These are phyloP conservation scores for Mycogona germanica DNA, from an alignment of 2,888 invertebrate genomes.

Conservation along the genomic window DNA sequence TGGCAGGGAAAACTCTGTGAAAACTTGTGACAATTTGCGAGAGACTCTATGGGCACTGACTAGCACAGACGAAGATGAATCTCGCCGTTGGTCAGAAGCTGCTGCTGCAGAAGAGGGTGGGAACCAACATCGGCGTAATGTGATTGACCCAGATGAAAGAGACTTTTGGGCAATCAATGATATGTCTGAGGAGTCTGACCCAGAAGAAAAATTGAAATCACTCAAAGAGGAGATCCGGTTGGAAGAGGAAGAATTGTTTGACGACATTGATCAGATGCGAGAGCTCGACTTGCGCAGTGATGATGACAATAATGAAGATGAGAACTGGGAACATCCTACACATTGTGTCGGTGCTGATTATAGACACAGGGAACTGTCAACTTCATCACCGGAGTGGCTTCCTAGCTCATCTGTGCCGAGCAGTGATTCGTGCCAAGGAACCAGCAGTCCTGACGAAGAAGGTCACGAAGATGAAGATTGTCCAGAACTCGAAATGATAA, in stretches of 20 bases:
- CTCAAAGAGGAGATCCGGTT: conserved; percentile 18
- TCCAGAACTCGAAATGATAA: conserved; percentile 19
- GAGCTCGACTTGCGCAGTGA: conserved; percentile 17
- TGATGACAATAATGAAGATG: conserved; percentile 4
- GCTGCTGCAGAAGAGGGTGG: too few species aligned
- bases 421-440: too few species aligned
- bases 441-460: background rate
- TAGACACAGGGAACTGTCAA: too few species aligned
- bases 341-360: background rate
- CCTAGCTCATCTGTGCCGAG: too few species aligned
- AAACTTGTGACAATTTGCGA: too few species aligned
- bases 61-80: too few species aligned
- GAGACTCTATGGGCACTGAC: too few species aligned
- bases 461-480: conserved; percentile 17
- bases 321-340: background rate
- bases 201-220: conserved; percentile 3
- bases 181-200: conserved; percentile 6
- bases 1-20: too few species aligned
- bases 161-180: conserved; percentile 13
- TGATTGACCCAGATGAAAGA: conserved; percentile 4
- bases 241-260: conserved; percentile 20
- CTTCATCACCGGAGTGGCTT: background rate
- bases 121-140: too few species aligned
- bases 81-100: too few species aligned
- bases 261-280: conserved; percentile 19